A percentile compares a stretch with the other conserved stretches of the same genome.
Conservation (phyloP, 2,797 vertebrate species). For the Leptoclinus maculatus region DNA sequence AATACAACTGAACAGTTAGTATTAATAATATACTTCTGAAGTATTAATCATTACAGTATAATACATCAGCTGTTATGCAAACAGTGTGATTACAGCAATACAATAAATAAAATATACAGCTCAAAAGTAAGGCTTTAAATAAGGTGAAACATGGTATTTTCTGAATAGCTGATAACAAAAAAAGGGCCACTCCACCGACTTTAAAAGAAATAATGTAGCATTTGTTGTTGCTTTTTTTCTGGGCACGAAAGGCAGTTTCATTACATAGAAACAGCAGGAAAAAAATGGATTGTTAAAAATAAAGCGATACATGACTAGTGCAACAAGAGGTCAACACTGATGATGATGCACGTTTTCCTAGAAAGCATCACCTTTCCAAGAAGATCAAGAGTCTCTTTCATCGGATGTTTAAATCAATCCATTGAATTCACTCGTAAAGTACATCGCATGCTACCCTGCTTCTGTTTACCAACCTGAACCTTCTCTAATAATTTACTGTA, state of each 20-base stretch:
- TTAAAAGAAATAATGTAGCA: background rate
- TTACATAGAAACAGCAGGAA: background rate
- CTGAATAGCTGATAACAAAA: background rate
- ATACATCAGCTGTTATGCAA: no score
- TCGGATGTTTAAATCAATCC: background rate
- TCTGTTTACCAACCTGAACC: background rate
- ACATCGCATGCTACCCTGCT: background rate
- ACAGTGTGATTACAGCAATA: background rate
- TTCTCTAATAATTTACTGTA: background rate
- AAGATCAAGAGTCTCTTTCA: background rate
- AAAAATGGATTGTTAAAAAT: background rate
- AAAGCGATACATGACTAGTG: background rate
- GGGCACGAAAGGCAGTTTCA: background rate
- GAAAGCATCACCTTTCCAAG: background rate
- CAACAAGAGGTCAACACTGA: background rate
- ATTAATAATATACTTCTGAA: no score
- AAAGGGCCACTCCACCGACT: background rate
- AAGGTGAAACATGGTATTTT: background rate
- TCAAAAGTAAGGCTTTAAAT: background rate
- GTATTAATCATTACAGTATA: background rate
- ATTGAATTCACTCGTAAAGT: slow-evolving; percentile 4
- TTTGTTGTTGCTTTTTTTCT: background rate
- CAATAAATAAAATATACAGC: background rate
- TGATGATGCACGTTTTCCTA: background rate
- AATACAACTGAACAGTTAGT: background rate